Conservation (phyloP, 64 coral and sea anemone species). For the Cladopsammia gracilis region DNA sequence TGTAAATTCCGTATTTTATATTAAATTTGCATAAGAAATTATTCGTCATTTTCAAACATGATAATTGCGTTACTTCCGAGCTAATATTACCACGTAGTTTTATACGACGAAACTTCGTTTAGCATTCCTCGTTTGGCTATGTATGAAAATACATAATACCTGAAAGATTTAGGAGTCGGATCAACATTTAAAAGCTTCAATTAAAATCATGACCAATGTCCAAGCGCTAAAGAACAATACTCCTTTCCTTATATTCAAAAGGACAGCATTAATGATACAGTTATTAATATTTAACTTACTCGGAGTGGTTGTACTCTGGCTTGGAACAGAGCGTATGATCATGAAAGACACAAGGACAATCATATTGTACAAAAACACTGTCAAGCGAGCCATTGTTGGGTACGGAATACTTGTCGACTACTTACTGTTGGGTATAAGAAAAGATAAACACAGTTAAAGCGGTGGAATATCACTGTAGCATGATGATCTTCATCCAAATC, state of each 20-base stretch:
- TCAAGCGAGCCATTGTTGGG: not conserved
- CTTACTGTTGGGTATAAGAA: not conserved
- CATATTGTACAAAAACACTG: not conserved
- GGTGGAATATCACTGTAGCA: not conserved
- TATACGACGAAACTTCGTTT: not conserved
- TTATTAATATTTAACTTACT: not conserved
- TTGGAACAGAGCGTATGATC: no score
- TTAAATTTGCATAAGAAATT: not conserved
- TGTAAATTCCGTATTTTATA: not conserved
- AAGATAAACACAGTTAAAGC: not conserved
- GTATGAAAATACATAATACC: no score
- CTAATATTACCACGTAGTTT: not conserved
- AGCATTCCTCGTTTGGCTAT: not conserved
- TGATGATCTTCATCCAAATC: not conserved
- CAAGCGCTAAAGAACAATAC: no score
- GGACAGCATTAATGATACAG: no score
- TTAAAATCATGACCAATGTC: no score
- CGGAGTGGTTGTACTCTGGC: not conserved
- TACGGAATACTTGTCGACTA: not conserved
- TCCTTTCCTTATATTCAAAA: no score
- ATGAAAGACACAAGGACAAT: not conserved
- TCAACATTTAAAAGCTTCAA: no score
- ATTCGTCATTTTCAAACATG: not conserved
- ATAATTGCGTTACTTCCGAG: constrained; percentile 51
- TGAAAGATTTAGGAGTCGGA: no score